A percentile compares a stretch with the other conserved stretches of the same genome.
These are phyloP conservation scores for mouse (Mus musculus) DNA, from an alignment of 2,113 vertebrate genomes.

Conservation along the genomic window DNA sequence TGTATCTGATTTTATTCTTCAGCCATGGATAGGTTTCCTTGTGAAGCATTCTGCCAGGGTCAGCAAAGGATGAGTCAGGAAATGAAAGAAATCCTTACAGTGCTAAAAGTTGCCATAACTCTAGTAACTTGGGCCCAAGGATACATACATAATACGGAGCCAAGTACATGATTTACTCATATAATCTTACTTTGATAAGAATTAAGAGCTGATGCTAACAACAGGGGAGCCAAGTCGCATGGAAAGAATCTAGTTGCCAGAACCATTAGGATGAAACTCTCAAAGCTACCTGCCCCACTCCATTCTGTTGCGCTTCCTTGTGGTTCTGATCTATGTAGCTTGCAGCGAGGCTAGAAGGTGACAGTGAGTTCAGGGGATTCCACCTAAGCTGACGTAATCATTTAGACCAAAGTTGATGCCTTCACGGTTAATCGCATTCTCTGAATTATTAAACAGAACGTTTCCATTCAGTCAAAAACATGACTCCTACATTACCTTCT, in stretches of 20 bases:
- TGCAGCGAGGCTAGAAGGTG: neutral
- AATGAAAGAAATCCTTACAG: neutral
- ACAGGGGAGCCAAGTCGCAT: neutral
- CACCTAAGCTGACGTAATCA: neutral
- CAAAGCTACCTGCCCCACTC: fast-evolving
- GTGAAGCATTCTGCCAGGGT: neutral
- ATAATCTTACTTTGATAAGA: neutral
- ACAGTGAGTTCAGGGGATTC: conserved; percentile 11
- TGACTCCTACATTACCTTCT: conserved; percentile 64
- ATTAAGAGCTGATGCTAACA: neutral
- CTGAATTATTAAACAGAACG: conserved; percentile 59
- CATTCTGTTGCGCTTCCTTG: neutral
- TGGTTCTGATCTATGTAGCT: neutral
- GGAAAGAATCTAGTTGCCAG: neutral
- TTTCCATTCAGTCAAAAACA: conserved; percentile 73
- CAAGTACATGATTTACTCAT: neutral
- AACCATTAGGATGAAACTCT: neutral
- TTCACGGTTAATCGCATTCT: conserved; percentile 51
- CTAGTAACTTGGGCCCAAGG: neutral
- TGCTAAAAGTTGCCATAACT: neutral
- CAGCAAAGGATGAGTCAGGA: neutral
- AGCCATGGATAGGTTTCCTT: neutral
- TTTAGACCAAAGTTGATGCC: conserved; percentile 34
- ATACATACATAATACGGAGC: neutral
- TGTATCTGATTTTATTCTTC: neutral